Evolutionary conservation across 1,140 invertebrate species (phyloP).

Genomic region (Drosophila nigromelanica): DNA sequence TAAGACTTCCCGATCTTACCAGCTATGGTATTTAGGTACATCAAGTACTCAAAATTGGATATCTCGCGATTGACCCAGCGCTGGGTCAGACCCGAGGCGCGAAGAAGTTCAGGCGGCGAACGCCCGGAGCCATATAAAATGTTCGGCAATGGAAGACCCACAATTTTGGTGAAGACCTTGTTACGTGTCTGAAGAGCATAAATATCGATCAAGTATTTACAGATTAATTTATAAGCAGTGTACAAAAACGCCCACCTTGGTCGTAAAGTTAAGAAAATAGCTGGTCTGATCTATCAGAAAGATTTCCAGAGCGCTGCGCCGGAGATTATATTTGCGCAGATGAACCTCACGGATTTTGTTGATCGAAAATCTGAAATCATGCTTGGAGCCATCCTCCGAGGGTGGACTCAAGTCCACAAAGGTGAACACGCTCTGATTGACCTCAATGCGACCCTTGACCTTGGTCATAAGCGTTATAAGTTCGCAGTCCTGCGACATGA

Average conservation of each 20-base stretch:
- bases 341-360: constrained; percentile 87
- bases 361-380: constrained; percentile 86
- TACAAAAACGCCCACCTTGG: constrained; percentile 84
- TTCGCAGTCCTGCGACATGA: constrained; percentile 87
- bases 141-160: constrained; percentile 86
- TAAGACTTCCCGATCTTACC: constrained; percentile 30
- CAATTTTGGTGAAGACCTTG: constrained; percentile 87
- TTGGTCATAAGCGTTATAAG: constrained; percentile 87
- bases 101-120: constrained; percentile 87
- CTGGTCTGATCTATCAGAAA: constrained; percentile 89
- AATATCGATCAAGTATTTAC: neutral
- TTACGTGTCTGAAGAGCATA: constrained; percentile 85
- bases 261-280: constrained; percentile 88
- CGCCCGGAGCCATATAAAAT: constrained; percentile 86
- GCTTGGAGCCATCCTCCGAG: constrained; percentile 85
- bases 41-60: constrained; percentile 89
- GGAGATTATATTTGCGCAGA: constrained; percentile 87
- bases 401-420: constrained; percentile 87
- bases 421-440: constrained; percentile 87
- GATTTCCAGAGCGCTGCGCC: constrained; percentile 87
- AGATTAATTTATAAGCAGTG: neutral
- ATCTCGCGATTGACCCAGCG: constrained; percentile 89
- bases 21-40: constrained; percentile 91
- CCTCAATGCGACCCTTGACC: constrained; percentile 87
- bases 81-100: constrained; percentile 87